A percentile compares a stretch with the other conserved stretches of the same genome.
Conservation (phyloP, 2,113 vertebrate genomes). For the Lamprotornis superbus region DNA sequence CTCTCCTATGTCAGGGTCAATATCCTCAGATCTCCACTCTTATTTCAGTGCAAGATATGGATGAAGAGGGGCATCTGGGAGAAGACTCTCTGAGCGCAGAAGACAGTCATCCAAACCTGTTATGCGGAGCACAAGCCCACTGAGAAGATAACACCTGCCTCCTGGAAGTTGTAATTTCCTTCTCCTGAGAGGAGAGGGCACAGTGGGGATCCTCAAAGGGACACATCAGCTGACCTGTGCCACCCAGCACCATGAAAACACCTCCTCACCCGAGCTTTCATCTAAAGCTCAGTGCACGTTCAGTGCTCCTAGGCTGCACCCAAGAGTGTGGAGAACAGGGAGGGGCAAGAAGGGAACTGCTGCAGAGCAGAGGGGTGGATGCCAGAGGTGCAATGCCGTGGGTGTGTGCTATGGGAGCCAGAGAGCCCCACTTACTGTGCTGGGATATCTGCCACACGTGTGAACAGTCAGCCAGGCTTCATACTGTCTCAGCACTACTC, state of each 20-base stretch:
- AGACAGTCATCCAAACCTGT: not conserved
- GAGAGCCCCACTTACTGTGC: rapidly evolving
- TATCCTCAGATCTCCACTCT: not conserved
- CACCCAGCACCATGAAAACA: not conserved
- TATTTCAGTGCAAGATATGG: not conserved
- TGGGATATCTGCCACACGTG: rapidly evolving
- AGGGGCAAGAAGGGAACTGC: not conserved
- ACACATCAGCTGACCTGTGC: rapidly evolving
- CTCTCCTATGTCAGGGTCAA: not conserved
- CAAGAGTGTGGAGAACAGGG: not conserved
- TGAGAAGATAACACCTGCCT: not conserved
- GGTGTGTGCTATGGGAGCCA: rapidly evolving
- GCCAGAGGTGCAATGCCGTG: not conserved
- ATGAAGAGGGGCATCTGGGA: not conserved
- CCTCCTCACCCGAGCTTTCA: not conserved
- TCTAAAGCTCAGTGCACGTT: not conserved
- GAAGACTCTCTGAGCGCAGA: not conserved
- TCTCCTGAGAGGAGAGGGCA: not conserved
- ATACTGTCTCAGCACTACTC: not conserved
- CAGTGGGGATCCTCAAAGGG: not conserved
- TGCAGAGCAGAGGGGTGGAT: not conserved
- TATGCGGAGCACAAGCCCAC: not conserved
- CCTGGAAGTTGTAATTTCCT: not conserved
- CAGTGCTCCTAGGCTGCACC: not conserved
- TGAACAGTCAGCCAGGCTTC: not conserved